These are phyloP conservation scores for Zoanthus gigantus DNA, from an alignment of 92 coral and sea anemone species.

Conservation along the genomic window DNA sequence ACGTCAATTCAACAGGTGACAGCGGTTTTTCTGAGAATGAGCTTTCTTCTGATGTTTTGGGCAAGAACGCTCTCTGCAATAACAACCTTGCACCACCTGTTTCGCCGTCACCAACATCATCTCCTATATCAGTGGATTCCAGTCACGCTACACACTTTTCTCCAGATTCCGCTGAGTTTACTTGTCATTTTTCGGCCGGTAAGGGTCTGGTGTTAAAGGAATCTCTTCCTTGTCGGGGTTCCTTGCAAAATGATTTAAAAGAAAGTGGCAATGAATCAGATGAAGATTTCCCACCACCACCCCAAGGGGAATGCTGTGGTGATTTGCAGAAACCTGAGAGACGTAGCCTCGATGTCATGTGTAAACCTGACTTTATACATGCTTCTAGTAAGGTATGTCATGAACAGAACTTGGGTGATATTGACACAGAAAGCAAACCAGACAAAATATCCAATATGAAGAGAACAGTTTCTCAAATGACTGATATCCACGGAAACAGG, in stretches of 20 bases:
- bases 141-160: constrained; percentile 5
- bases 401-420: constrained; percentile 16
- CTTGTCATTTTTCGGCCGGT: constrained; percentile 30
- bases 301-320: neutral
- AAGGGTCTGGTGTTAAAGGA: neutral
- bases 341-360: neutral
- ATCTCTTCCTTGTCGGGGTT: constrained; percentile 4
- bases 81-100: constrained; percentile 2
- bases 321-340: neutral
- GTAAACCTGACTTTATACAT: neutral
- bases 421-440: neutral
- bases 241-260: neutral
- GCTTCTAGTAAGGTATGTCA: constrained; percentile 1
- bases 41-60: neutral
- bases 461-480: neutral
- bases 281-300: neutral
- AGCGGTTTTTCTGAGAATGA: constrained; percentile 32
- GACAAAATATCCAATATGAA: neutral
- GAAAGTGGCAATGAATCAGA: constrained; percentile 31
- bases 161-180: constrained; percentile 43
- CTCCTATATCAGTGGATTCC: constrained; percentile 30
- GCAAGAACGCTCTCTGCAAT: neutral
- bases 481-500: neutral
- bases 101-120: neutral
- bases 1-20: constrained; percentile 37